Conservation (phyloP, 2,797 vertebrate species). For the Morelia viridis region DNA sequence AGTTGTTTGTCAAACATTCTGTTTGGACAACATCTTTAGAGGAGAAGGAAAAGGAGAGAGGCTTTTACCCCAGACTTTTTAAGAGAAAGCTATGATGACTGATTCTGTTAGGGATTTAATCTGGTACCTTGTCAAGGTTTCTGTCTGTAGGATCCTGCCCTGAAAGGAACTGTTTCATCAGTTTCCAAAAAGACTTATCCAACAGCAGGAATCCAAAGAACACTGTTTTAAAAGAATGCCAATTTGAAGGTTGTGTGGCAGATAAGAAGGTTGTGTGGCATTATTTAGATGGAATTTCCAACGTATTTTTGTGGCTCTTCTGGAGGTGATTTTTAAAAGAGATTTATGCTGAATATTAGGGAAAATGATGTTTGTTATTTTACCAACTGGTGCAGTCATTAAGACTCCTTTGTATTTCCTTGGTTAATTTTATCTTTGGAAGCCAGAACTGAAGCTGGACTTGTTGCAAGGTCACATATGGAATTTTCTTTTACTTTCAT, state of each 20-base stretch:
- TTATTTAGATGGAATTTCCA: constrained; percentile 31
- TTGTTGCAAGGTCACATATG: constrained; percentile 52
- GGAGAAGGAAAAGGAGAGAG: background rate
- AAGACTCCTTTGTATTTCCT: background rate
- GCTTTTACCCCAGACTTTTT: background rate
- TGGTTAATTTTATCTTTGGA: constrained; percentile 25
- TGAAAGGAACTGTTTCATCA: background rate
- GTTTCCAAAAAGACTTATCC: background rate
- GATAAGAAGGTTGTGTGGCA: background rate
- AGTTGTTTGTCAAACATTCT: background rate
- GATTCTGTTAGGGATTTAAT: background rate
- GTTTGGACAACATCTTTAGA: background rate
- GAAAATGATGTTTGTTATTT: constrained; percentile 39
- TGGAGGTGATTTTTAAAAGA: constrained; percentile 39
- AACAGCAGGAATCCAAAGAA: background rate
- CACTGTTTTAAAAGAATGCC: background rate
- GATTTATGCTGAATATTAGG: constrained; percentile 16
- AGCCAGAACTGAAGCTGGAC: constrained; percentile 47
- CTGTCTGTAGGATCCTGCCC: background rate
- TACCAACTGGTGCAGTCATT: background rate
- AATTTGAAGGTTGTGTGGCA: background rate
- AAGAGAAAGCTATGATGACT: background rate
- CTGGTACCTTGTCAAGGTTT: background rate
- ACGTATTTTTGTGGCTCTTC: constrained; percentile 4
- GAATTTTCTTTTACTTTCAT: constrained; percentile 60